Percentiles rank a stretch among this genome's conserved stretches.
phyloP scores from a whole-genome alignment of 2,797 vertebrate genomes.

The Ciconia nigra region DNA sequence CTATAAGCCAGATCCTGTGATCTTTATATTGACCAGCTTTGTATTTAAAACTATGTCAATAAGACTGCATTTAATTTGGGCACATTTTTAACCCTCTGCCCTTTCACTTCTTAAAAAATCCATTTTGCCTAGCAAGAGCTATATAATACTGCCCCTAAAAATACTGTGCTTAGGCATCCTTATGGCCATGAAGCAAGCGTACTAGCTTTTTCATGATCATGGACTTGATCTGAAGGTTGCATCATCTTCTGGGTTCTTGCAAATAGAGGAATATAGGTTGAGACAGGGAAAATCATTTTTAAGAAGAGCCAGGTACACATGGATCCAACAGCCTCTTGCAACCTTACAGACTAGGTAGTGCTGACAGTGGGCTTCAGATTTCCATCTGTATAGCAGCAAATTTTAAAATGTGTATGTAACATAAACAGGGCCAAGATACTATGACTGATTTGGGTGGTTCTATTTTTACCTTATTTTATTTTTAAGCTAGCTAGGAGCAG shows the following conservation, averaged over 20 bases:
- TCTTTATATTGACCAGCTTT: neutral
- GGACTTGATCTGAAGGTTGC: neutral
- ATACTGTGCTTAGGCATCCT: neutral
- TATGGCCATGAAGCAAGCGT: accelerated
- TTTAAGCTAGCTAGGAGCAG: constrained; percentile 2
- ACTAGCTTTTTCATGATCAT: neutral
- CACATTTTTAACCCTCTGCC: neutral
- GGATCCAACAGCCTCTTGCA: neutral
- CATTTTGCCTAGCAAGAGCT: neutral
- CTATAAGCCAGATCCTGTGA: neutral
- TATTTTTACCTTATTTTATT: constrained; percentile 19
- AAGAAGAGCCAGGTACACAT: neutral
- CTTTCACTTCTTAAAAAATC: neutral
- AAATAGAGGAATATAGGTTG: neutral
- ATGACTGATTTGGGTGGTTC: neutral
- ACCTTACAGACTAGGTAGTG: neutral
- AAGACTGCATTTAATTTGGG: neutral
- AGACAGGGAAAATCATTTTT: neutral
- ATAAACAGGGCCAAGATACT: neutral
- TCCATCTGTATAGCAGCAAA: neutral
- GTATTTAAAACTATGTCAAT: neutral
- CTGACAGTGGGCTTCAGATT: neutral
- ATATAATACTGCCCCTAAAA: neutral
- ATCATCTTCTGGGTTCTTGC: neutral
- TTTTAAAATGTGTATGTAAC: neutral